phyloP scores from a whole-genome alignment of 1,140 invertebrate genomes.

The Teleopsis dalmanni region DNA sequence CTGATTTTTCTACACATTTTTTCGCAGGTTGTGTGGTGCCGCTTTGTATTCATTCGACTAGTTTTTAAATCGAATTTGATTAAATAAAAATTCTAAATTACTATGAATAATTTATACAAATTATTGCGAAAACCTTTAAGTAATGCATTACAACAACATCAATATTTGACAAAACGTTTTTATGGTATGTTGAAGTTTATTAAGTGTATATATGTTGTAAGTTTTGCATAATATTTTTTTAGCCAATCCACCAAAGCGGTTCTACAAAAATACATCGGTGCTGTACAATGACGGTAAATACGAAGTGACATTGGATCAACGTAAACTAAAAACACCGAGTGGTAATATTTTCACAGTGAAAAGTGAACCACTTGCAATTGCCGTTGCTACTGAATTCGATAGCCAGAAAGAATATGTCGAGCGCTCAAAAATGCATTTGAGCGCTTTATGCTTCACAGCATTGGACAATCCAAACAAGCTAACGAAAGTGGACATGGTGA shows the following conservation, averaged over 20 bases:
- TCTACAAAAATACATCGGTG: constrained; percentile 63
- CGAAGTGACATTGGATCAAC: constrained; percentile 74
- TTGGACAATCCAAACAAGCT: constrained; percentile 84
- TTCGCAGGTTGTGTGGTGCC: too few relatives aligned
- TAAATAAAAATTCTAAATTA: constrained; percentile 1
- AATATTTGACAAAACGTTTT: constrained; percentile 5
- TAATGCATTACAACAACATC: neutral
- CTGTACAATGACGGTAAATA: constrained; percentile 54
- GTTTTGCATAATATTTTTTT: neutral
- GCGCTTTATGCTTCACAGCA: constrained; percentile 79
- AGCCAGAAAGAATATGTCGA: constrained; percentile 72
- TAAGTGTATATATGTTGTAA: too few relatives aligned
- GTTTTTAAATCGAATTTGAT: too few relatives aligned
- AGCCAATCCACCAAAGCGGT: constrained; percentile 53
- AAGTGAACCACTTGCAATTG: constrained; percentile 82
- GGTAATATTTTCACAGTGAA: constrained; percentile 69
- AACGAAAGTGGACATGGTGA: constrained; percentile 66
- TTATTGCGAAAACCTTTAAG: neutral
- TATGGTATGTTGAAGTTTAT: constrained; percentile 9
- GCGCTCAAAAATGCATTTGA: constrained; percentile 82
- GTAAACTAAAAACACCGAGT: constrained; percentile 80
- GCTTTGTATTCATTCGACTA: too few relatives aligned
- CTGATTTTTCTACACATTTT: too few relatives aligned
- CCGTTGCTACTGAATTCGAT: constrained; percentile 87
- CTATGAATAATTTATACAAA: constrained; percentile 10